These are phyloP conservation scores for Epizoanthus stellaris DNA, from an alignment of 92 coral and sea anemone genomes.

Conservation along the genomic window DNA sequence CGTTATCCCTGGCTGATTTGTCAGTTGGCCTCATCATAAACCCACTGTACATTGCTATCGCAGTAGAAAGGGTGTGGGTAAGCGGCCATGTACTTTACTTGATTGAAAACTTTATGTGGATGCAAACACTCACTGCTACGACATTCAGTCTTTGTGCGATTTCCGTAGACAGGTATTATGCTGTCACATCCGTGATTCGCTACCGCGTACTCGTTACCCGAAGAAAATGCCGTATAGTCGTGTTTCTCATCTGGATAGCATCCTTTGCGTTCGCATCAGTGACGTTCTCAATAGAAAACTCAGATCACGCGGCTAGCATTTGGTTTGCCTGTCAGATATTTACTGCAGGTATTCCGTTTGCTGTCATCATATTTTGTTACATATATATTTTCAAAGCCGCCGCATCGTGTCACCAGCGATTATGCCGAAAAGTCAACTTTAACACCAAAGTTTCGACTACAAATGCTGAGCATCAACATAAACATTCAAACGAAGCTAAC, in stretches of 20 bases:
- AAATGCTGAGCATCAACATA: background rate
- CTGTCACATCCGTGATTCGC: background rate
- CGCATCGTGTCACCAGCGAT: background rate
- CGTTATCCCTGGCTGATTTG: slow-evolving; percentile 28
- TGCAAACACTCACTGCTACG: slow-evolving; percentile 15
- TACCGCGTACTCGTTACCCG: background rate
- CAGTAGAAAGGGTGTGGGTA: slow-evolving; percentile 16
- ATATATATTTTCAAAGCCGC: background rate
- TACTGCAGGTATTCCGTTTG: too few species aligned
- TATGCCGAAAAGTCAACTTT: background rate
- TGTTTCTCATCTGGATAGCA: too few species aligned
- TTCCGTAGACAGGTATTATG: slow-evolving; percentile 7
- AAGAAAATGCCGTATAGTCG: background rate
- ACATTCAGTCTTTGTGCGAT: slow-evolving; percentile 17
- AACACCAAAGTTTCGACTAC: background rate
- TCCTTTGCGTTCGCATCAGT: too few species aligned
- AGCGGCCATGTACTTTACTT: slow-evolving; percentile 1
- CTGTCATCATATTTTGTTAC: too few species aligned
- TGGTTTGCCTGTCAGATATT: too few species aligned
- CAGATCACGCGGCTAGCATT: too few species aligned
- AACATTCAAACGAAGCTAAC: background rate
- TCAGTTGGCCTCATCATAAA: slow-evolving; percentile 21
- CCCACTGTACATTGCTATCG: slow-evolving; percentile 20
- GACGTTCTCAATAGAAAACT: too few species aligned
- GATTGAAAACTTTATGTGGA: slow-evolving; percentile 30